phyloP scores from a whole-genome alignment of 2,113 vertebrate species.

The Rhea americana region DNA sequence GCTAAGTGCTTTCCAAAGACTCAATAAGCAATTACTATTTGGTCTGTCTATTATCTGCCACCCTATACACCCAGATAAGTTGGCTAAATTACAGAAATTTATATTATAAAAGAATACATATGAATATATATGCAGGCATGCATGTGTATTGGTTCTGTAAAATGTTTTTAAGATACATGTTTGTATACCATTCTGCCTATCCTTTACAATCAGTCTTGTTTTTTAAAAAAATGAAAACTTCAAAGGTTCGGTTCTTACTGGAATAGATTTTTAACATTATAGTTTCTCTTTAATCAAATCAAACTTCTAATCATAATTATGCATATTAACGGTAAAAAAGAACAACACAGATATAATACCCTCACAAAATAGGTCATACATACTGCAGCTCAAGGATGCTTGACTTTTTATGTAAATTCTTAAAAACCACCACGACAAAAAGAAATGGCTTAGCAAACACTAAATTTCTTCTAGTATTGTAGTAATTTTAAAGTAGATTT shows the following conservation, averaged over 20 bases:
- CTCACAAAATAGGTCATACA: not conserved
- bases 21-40: not conserved
- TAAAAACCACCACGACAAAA: not conserved
- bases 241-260: not conserved
- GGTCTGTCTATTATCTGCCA: not conserved
- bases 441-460: not conserved
- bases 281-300: not conserved
- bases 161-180: not conserved
- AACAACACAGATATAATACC: not conserved
- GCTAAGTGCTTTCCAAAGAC: not conserved
- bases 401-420: not conserved
- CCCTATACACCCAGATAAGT: not conserved
- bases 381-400: not conserved
- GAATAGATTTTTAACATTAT: not conserved
- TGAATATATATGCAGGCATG: not conserved
- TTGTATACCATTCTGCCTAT: not conserved
- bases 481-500: not conserved
- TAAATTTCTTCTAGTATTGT: not conserved
- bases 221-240: not conserved
- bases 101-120: not conserved
- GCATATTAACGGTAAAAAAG: not conserved
- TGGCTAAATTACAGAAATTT: not conserved
- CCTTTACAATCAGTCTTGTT: not conserved
- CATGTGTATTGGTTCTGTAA: not conserved
- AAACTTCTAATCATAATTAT: conserved; percentile 8